phyloP scores from a whole-genome alignment of 2,888 invertebrate genomes.

The Neoscelio sp. region DNA sequence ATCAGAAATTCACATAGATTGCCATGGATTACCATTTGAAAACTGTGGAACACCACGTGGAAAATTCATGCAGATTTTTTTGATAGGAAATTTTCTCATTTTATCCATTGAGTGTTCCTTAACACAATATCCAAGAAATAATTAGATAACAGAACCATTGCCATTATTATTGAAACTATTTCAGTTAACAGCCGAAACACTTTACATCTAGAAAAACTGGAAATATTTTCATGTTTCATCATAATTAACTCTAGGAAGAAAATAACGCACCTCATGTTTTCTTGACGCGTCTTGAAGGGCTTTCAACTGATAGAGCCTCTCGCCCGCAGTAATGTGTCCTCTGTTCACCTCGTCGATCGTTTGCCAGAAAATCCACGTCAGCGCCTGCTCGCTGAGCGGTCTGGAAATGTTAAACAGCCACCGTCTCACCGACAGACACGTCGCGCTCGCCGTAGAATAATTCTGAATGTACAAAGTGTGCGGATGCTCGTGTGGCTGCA shows the following conservation, averaged over 20 bases:
- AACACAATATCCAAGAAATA: too few relatives aligned
- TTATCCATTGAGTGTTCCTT: too few relatives aligned
- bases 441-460: conserved; percentile 98
- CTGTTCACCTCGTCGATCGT: conserved; percentile 98
- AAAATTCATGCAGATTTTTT: too few relatives aligned
- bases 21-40: too few relatives aligned
- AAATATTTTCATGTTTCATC: neutral
- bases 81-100: too few relatives aligned
- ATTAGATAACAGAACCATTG: too few relatives aligned
- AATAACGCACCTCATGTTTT: conserved; percentile 87
- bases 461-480: conserved; percentile 99
- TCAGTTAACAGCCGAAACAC: too few relatives aligned
- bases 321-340: conserved; percentile 94
- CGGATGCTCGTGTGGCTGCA: conserved; percentile 96
- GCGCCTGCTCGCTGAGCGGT: conserved; percentile 88
- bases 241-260: neutral
- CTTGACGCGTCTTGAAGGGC: conserved; percentile 96
- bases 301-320: conserved; percentile 97
- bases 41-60: too few relatives aligned
- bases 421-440: conserved; percentile 94
- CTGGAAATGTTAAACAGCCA: conserved; percentile 93
- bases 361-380: conserved; percentile 96
- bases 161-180: too few relatives aligned
- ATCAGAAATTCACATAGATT: too few relatives aligned
- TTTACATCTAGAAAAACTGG: too few relatives aligned